These are phyloP conservation scores for Biston betularia DNA, from an alignment of 2,888 invertebrate genomes.

Conservation along the genomic window DNA sequence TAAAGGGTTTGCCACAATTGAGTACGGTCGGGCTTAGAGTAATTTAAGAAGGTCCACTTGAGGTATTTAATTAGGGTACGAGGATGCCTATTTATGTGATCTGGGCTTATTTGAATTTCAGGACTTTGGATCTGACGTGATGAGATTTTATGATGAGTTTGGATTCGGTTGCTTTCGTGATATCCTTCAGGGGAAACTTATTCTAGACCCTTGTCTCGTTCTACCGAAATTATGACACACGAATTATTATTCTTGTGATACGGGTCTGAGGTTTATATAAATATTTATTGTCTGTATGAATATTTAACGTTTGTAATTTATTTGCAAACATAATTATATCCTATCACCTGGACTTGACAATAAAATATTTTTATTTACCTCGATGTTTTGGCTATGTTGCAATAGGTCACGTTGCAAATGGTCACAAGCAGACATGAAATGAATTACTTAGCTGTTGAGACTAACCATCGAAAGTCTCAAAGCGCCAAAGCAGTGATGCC, in stretches of 20 bases:
- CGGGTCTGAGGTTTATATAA: not conserved
- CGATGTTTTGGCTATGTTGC: no score
- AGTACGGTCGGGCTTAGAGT: conserved; percentile 49
- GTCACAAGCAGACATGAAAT: no score
- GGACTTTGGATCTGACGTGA: conserved; percentile 25
- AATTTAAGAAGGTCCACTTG: conserved; percentile 56
- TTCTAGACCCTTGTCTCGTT: conserved; percentile 9
- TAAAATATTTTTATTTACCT: no score
- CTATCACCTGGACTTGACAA: no score
- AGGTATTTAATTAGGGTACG: conserved; percentile 47
- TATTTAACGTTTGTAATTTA: no score
- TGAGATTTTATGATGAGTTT: conserved; percentile 28
- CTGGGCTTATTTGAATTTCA: conserved; percentile 31
- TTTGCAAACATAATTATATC: no score
- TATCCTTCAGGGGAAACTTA: conserved; percentile 3
- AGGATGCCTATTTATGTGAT: conserved; percentile 33
- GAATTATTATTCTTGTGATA: no score
- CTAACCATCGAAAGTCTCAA: no score
- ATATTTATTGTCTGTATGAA: no score
- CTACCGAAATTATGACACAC: not conserved
- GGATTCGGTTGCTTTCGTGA: conserved; percentile 3
- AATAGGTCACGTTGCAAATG: no score
- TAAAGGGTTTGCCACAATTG: conserved; percentile 55
- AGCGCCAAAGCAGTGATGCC: no score
- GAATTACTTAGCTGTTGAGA: no score